Base-by-base conservation (phyloP, 1,140 invertebrate genomes). In the Rhyzopertha dominica region DNA sequence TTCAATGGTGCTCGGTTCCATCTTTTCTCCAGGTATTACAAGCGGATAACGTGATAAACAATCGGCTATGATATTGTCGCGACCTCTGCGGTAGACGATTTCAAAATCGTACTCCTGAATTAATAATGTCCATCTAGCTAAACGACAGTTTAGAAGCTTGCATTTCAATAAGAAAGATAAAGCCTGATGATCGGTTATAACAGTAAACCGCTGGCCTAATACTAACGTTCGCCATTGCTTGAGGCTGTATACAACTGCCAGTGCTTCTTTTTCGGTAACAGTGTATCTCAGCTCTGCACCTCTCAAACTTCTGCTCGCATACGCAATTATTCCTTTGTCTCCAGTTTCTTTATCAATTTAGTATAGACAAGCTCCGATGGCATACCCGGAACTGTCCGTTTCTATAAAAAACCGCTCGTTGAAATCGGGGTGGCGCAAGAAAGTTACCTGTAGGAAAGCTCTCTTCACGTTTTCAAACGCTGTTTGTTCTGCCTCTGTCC, bases 221-320 rank as follows among this genome's bases (percentile, higher is more conserved):
- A 37, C 5, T 10, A 14, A 37, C 3, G 16, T 37, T 18, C 8
- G 12, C 14, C 14, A 37, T 7, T 22, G 34, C 9, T n/a, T n/a
- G n/a, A 37, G 16, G 13, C 14, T 20, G 18, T 12, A 17, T 2
- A 37, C 7, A 8, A 17, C 34, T 8, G 23, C 36, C 12, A 46
- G 26, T n/a, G 23, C 19, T 31, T 46, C 43, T 20, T 41, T 24
- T 23, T 46, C 43, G 9, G 24, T 39, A 19, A 17, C 14, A 18
- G 9, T 39, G 18, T 40, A 46, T 5, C 17, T n/a, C 4, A 5
- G 13, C 25, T 46, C 35, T 3, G 34, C 26, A 9, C 22, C 22
- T 3, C 8, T 39, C 5, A 40, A 17, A 5, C 17, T 7, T 31
- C 36, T 7, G 19, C 34, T 39, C 3, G 7, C 17, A 25, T 17